These are phyloP conservation scores for Elgaria multicarinata DNA, from an alignment of 2,113 vertebrate species.

Conservation along the genomic window DNA sequence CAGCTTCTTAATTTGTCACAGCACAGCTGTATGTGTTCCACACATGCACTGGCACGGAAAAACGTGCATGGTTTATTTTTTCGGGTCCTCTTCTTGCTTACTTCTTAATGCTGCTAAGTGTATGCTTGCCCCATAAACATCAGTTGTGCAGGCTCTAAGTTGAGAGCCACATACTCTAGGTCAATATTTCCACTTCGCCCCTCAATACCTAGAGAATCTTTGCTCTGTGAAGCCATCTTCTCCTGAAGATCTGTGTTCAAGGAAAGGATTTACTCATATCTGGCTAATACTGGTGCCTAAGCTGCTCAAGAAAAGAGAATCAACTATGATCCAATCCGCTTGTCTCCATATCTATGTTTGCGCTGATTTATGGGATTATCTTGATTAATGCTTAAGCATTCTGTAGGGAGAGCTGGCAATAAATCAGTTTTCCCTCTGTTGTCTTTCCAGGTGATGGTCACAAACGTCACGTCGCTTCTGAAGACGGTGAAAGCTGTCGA, in stretches of 20 bases:
- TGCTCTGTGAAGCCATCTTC: too few species aligned
- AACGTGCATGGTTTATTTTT: background rate
- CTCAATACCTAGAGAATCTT: background rate
- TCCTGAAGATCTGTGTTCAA: background rate
- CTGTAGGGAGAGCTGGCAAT: background rate
- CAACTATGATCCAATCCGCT: background rate
- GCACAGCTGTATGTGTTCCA: too few species aligned
- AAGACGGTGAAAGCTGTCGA: slow-evolving; percentile 99
- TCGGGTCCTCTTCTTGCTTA: background rate
- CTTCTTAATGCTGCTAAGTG: background rate
- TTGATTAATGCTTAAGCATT: background rate
- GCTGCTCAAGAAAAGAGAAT: background rate
- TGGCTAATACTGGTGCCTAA: background rate
- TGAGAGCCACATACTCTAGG: background rate
- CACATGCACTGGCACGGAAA: too few species aligned
- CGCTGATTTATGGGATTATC: background rate
- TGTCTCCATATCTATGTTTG: background rate
- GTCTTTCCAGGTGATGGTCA: slow-evolving; percentile 93
- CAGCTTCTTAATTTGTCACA: too few species aligned
- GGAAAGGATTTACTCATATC: background rate
- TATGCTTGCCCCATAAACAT: background rate
- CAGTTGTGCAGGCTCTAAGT: background rate
- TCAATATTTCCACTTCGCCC: background rate
- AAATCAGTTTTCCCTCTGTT: accelerated
- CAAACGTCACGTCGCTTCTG: slow-evolving; percentile 97